These are phyloP conservation scores for Atethmia centrago DNA, from an alignment of 2,888 invertebrate genomes.

Conservation along the genomic window DNA sequence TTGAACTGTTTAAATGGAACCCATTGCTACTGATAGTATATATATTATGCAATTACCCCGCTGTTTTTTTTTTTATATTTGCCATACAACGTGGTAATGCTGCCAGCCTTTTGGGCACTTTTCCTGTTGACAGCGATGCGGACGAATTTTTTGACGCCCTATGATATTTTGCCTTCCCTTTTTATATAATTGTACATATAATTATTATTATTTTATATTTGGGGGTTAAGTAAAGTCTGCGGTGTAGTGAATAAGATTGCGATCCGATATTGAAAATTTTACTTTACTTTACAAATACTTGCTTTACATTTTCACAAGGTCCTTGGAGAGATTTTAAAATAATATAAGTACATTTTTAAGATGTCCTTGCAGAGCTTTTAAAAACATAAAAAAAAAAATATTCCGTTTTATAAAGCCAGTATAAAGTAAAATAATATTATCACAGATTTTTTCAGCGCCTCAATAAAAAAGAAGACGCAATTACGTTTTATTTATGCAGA, in stretches of 20 bases:
- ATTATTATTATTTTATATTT: no score
- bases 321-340: background rate
- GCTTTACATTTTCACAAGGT: background rate
- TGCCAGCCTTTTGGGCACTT: no score
- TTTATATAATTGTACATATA: no score
- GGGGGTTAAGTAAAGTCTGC: background rate
- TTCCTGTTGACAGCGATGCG: no score
- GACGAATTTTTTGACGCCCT: no score
- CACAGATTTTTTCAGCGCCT: background rate
- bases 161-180: no score
- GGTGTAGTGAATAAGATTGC: background rate
- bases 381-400: background rate
- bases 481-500: slow-evolving; percentile 35
- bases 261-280: background rate
- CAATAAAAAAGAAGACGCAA: slow-evolving; percentile 35
- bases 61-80: no score
- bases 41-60: no score
- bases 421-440: slow-evolving; percentile 25
- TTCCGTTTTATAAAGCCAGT: slow-evolving; percentile 15
- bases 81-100: no score
- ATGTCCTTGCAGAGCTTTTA: background rate
- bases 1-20: no score
- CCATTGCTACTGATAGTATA: no score
- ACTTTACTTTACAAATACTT: background rate
- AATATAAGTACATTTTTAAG: background rate